Percentiles rank a stretch among this genome's conserved stretches.
Conservation (phyloP, 2,113 vertebrate genomes). For the Meles meles region DNA sequence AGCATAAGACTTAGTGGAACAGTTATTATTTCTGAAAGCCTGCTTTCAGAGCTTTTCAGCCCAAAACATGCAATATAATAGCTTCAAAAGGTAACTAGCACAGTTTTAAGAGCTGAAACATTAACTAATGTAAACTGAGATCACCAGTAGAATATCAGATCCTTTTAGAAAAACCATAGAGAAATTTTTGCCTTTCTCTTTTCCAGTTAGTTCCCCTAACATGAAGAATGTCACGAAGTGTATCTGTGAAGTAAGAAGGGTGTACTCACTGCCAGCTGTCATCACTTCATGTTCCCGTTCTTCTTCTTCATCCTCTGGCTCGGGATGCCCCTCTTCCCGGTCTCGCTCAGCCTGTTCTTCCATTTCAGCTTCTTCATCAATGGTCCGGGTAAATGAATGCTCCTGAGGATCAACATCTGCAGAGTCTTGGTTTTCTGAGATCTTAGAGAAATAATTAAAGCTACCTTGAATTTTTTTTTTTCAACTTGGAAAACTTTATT, state of each 20-base stretch:
- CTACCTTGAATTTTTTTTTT: neutral
- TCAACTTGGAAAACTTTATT: conserved; percentile 8
- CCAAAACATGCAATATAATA: neutral
- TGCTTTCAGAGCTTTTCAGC: neutral
- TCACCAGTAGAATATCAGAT: neutral
- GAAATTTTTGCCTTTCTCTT: neutral
- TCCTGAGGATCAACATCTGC: conserved; percentile 94
- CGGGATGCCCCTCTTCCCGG: conserved; percentile 91
- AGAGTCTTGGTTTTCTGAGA: conserved; percentile 94
- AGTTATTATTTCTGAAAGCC: neutral
- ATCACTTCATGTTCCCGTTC: conserved; percentile 97
- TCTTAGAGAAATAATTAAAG: conserved; percentile 79
- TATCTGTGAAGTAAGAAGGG: neutral
- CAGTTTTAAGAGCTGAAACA: neutral
- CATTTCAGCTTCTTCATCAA: conserved; percentile 97
- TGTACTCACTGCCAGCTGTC: conserved; percentile 96
- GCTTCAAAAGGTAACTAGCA: neutral
- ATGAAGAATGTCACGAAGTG: neutral
- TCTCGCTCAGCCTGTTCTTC: conserved; percentile 95
- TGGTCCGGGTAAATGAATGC: conserved; percentile 94
- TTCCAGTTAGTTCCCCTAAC: neutral
- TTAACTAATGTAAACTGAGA: conserved; percentile 14
- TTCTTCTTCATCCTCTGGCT: conserved; percentile 95
- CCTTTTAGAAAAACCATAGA: neutral
- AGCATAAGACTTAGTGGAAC: neutral